Percentiles rank a stretch among this genome's conserved stretches.
Evolutionary conservation across 1,140 invertebrate genomes (phyloP).

Genomic region (Achatina immaculata): DNA sequence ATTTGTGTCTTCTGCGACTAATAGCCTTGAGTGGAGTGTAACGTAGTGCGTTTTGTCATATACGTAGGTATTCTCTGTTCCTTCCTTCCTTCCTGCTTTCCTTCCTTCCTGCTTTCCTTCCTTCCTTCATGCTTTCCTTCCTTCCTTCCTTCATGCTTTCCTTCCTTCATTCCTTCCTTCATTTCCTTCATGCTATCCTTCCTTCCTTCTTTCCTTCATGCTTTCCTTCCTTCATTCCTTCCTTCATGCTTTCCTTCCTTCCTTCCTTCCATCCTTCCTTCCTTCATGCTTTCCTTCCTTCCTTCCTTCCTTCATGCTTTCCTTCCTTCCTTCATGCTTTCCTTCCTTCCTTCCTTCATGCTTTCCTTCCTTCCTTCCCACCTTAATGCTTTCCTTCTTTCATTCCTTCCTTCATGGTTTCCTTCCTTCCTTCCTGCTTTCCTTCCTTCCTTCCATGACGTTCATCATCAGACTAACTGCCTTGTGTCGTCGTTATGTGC

Average conservation of each 20-base stretch:
- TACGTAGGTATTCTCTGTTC: not conserved
- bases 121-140: constrained; percentile 42
- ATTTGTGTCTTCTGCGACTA: no score
- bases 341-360: constrained; percentile 1
- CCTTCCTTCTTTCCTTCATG: not conserved
- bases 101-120: constrained; percentile 40
- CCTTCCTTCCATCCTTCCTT: not conserved
- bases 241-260: not conserved
- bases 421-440: no score
- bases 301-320: not conserved
- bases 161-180: constrained; percentile 41
- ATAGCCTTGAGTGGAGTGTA: no score
- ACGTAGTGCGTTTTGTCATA: no score
- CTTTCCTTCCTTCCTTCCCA: not conserved
- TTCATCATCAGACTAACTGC: no score
- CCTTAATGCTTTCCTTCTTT: not conserved
- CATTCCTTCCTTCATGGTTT: not conserved
- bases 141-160: constrained; percentile 40
- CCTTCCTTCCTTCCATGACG: no score
- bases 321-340: constrained; percentile 6
- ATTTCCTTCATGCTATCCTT: constrained; percentile 5
- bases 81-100: constrained; percentile 2
- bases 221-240: not conserved
- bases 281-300: constrained; percentile 1
- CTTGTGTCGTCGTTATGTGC: no score